These are phyloP conservation scores for Sciaenops ocellatus DNA, from an alignment of 2,797 vertebrate genomes.

Conservation along the genomic window DNA sequence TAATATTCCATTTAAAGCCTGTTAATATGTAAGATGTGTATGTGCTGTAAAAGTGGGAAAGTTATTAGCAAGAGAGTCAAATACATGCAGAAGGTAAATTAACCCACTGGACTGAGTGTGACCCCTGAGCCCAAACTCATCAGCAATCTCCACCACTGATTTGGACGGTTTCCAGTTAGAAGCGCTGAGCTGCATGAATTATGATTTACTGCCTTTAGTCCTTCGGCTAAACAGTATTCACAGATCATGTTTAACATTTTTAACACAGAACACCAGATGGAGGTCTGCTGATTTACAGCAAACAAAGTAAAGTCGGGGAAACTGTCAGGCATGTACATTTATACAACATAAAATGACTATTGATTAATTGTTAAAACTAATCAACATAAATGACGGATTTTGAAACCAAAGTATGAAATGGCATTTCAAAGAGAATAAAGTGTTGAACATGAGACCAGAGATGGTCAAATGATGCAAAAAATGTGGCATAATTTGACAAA, in stretches of 20 bases:
- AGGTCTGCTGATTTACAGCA: slow-evolving; percentile 15
- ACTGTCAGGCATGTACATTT: not conserved
- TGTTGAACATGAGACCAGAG: not conserved
- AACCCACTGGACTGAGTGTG: slow-evolving; percentile 60
- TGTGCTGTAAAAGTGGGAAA: slow-evolving; percentile 17
- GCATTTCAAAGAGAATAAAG: not conserved
- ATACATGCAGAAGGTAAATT: slow-evolving; percentile 46
- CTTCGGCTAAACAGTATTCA: slow-evolving; percentile 28
- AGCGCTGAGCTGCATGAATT: slow-evolving; percentile 49
- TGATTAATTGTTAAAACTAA: not conserved
- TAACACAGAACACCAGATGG: slow-evolving; percentile 30
- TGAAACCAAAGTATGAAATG: not conserved
- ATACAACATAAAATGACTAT: not conserved
- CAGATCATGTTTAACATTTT: slow-evolving; percentile 37
- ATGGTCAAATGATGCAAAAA: not conserved
- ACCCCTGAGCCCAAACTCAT: slow-evolving; percentile 60
- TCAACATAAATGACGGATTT: not conserved
- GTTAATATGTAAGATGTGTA: not conserved
- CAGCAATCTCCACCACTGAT: slow-evolving; percentile 52
- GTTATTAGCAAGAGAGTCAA: slow-evolving; percentile 28
- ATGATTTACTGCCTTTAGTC: slow-evolving; percentile 45
- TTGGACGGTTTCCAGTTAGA: slow-evolving; percentile 56
- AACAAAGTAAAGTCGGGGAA: slow-evolving; percentile 11
- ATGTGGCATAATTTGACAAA: not conserved
- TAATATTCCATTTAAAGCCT: slow-evolving; percentile 8